Evolutionary conservation across 2,797 vertebrate species (phyloP), one percentile per base, ranked within the genome.

Genomic region (Trachops cirrhosus): DNA sequence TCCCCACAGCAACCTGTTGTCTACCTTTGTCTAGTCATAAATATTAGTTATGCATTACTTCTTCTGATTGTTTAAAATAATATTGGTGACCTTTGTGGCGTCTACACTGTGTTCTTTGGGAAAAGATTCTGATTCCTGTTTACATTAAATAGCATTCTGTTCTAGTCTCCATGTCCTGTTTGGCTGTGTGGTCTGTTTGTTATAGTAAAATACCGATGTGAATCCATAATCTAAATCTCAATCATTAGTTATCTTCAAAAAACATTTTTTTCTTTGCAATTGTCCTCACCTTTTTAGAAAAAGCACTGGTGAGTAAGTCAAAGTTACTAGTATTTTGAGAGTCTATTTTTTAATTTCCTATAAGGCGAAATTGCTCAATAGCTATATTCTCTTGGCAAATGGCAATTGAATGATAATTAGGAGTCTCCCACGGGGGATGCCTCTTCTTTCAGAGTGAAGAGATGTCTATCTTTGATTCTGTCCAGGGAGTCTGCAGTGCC

Each of bases 211-310:
- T 52, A 85, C 71, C 87, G 94, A 21, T 37, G n/a, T 86, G 96
- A 96, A 96, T 89, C 32, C 37, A 64, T 64, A 44, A 92, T 80
- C 39, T 82, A 89, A 89, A 88, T 94, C 93, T 74, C 75, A 78
- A 21, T 96, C 50, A 34, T 46, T 91, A 57, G 84, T 50, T 70
- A 29, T 68, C 64, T 57, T 93, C 73, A 19, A 75, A 37, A 44
- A 68, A 26, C 5, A 57, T 79, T 62, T 89, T 50, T 94, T 67
- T 62, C 6, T 88, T 93, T 73, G 26, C 90, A 89, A 62, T 75
- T 85, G 1, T 74, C 37, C 21, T 93, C 83, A 89, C 11, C 57
- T 39, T 86, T 78, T 96, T 83, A 44, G 64, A 74, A 95, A 86
- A 92, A 39, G n/a, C 22, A 24, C n/a, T 79, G 29, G 8, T 86